phyloP scores from a whole-genome alignment of 2,888 invertebrate species.

The Drosophila eohydei region DNA sequence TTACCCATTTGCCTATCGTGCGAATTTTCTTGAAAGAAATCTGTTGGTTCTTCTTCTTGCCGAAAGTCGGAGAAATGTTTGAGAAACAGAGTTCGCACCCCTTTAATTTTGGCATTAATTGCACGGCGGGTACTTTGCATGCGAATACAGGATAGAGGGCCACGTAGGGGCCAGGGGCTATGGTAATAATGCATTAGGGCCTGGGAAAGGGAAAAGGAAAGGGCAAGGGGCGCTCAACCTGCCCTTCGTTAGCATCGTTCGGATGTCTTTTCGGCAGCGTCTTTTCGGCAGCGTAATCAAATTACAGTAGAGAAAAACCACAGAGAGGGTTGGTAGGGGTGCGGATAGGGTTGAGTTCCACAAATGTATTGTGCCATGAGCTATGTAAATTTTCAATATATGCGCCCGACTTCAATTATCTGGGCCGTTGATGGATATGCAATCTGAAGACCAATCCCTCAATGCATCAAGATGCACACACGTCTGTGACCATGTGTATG shows the following conservation, averaged over 20 bases:
- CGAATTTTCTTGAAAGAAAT: slow-evolving; percentile 44
- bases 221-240: slow-evolving; percentile 42
- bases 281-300: slow-evolving; percentile 63
- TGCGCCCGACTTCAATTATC: slow-evolving; percentile 69
- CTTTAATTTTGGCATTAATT: slow-evolving; percentile 53
- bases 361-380: slow-evolving; percentile 13
- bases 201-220: slow-evolving; percentile 56
- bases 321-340: slow-evolving; percentile 45
- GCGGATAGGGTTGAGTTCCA: slow-evolving; percentile 16
- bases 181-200: slow-evolving; percentile 32
- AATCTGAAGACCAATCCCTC: slow-evolving; percentile 65
- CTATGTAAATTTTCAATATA: slow-evolving; percentile 65
- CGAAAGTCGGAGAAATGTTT: slow-evolving; percentile 2
- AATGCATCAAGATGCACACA: slow-evolving; percentile 55
- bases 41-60: not conserved
- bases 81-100: slow-evolving; percentile 33
- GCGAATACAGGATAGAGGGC: slow-evolving; percentile 23
- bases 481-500: slow-evolving; percentile 3
- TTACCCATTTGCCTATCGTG: slow-evolving; percentile 41
- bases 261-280: slow-evolving; percentile 54
- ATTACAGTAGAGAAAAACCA: slow-evolving; percentile 63
- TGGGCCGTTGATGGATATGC: slow-evolving; percentile 72
- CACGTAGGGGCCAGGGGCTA: slow-evolving; percentile 10
- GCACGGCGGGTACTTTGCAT: slow-evolving; percentile 54
- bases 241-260: slow-evolving; percentile 30